Base-by-base conservation (phyloP, 2,113 vertebrate species). In the Paraplagusia blochii region DNA sequence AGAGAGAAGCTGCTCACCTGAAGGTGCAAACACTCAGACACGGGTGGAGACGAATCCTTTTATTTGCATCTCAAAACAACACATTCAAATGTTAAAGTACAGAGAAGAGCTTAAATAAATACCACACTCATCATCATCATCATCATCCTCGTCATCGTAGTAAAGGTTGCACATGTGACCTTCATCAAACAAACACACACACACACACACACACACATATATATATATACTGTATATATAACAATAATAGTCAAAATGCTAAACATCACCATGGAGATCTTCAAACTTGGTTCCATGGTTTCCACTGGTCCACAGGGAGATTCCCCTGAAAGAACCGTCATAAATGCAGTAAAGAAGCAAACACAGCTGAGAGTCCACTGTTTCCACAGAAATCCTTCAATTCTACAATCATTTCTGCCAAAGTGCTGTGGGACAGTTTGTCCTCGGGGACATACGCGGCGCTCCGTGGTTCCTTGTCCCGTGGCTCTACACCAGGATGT, bases 381-480 rank as follows among this genome's bases (percentile, higher is more conserved):
- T 83, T 78, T 76, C 65, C 72, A 78, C 87, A 79, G 76, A 82
- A 80, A 81, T 79, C 63, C 36, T 76, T 61, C 44, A 53, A 74
- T 71, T 69, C 52, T 88, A 89, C 87, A 87, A 88, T 89, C 85
- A 85, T 87, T 77, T 77, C 84, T 74, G 81, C 73, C 77, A 89
- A 87, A 87, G 85, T 87, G 85, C 85, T 66, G 76, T 77, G 79
- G 83, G 77, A 76, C 70, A 68, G 55, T 68, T 69, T 59, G 54
- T 47, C 54, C 80, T 66, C 66, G 51, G 69, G 67, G 76, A 75
- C 45, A 61, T 61, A 19, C 63, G n/a, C n/a, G 51, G 35, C 61
- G 44, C n/a, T 16, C 57, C 71, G 58, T 40, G 2, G 10, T 12
- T 12, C 12, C 10, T 40, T 9, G 9, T 39, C 2, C 36, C 38